phyloP scores from a whole-genome alignment of 1,140 invertebrate genomes.

The Latrodectus geometricus region DNA sequence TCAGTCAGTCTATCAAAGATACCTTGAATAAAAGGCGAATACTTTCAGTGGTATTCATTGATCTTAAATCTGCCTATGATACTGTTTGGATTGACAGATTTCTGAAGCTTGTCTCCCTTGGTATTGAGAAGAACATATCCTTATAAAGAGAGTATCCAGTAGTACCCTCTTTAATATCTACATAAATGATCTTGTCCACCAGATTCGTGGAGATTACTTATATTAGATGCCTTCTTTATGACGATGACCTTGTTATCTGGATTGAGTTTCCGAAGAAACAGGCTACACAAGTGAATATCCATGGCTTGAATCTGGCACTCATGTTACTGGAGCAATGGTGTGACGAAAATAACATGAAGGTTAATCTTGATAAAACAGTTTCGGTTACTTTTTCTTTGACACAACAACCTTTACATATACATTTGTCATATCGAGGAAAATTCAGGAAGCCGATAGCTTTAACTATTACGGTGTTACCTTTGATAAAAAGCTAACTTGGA shows the following conservation, averaged over 20 bases:
- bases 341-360: slow-evolving; percentile 29
- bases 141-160: neutral
- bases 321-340: slow-evolving; percentile 1
- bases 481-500: neutral
- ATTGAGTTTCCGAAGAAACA: slow-evolving; percentile 3
- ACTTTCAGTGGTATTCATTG: slow-evolving; percentile 3
- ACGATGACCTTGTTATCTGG: too few relatives aligned
- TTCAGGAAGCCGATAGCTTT: neutral
- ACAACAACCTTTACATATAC: neutral
- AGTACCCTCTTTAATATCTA: slow-evolving; percentile 27
- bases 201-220: neutral
- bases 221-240: slow-evolving; percentile 13
- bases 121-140: neutral
- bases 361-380: too few relatives aligned
- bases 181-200: slow-evolving; percentile 1
- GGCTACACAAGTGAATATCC: neutral
- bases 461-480: neutral
- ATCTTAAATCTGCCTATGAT: slow-evolving; percentile 16
- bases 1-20: slow-evolving; percentile 37
- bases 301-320: neutral
- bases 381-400: slow-evolving; percentile 17
- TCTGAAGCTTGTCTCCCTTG: neutral
- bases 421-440: neutral
- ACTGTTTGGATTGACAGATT: slow-evolving; percentile 24
- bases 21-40: slow-evolving; percentile 4